Base-by-base conservation (phyloP, 1,140 invertebrate species). In the Drosophila carrolli region DNA sequence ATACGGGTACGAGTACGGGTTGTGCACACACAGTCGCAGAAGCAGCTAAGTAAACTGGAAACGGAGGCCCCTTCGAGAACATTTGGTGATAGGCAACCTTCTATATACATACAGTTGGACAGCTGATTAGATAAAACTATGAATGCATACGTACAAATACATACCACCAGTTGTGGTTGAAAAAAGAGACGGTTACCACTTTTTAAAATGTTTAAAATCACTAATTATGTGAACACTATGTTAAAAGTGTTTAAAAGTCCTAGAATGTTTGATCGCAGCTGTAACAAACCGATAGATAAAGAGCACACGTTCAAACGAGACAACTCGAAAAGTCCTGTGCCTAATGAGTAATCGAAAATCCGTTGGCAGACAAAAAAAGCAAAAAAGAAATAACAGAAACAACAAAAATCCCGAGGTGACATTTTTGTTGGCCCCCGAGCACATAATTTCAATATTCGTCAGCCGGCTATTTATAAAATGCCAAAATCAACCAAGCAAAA, bases 371-470 rank as follows among this genome's bases (percentile, higher is more conserved):
- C 62, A 57, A 51, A 53, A 70, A 50, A 68, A 55, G 53, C 54
- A 53, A 40, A 38, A 14, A 9, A 19, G 19, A 47, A 50, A 38
- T 8, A 48, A 32, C 16, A 19, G 32, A 68, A 68, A 44, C 40
- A 47, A 48, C 66, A 16, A 51, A 59, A 73, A 66, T 63, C 73
- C 67, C 80, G 84, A 80, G 80, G 83, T 81, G 83, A 86, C 83
- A 86, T 88, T 86, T 83, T 88, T 79, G 83, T 89, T 83, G 80
- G 84, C 84, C 84, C 63, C 84, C 84, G 84, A 80, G 66, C 57
- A 73, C 84, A 89, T 89, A 89, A 89, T 89, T 89, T 89, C 77
- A 90, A 90, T 89, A 89, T 89, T 89, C 84, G 84, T 89, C 84
- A 89, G 85, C 84, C 48, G 53, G 84, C 84, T 89, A 89, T 89